Evolutionary conservation across 2,888 invertebrate genomes (phyloP).

Genomic region (Nebria salina): DNA sequence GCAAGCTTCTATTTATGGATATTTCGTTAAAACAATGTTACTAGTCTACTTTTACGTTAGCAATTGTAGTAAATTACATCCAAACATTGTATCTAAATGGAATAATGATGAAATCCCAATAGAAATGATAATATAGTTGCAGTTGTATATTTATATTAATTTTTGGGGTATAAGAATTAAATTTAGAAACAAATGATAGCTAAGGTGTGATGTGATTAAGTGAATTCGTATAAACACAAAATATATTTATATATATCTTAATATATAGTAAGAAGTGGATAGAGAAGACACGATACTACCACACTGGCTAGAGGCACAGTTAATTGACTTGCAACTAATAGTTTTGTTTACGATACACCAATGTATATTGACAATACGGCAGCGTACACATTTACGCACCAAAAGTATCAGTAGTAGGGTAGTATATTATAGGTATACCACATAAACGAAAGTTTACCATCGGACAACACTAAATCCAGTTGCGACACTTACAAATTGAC

Average conservation of each 20-base stretch:
- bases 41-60: neutral
- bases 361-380: slow-evolving; percentile 45
- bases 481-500: neutral
- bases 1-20: neutral
- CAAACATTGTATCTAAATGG: neutral
- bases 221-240: slow-evolving; percentile 42
- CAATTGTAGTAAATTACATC: neutral
- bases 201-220: no score
- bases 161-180: no score
- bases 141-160: no score
- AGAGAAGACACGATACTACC: slow-evolving; percentile 59
- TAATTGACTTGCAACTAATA: slow-evolving; percentile 72
- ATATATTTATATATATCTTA: slow-evolving; percentile 27
- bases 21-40: neutral
- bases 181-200: neutral
- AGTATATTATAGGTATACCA: slow-evolving; percentile 33
- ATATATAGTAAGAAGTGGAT: slow-evolving; percentile 52
- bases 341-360: slow-evolving; percentile 51
- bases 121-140: no score
- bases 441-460: slow-evolving; percentile 20
- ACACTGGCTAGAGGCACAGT: slow-evolving; percentile 68
- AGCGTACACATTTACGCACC: slow-evolving; percentile 18
- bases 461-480: neutral
- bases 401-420: slow-evolving; percentile 33
- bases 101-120: neutral